phyloP scores from a whole-genome alignment of 2,888 invertebrate genomes.

The Rhopalosiphum nymphaeae region DNA sequence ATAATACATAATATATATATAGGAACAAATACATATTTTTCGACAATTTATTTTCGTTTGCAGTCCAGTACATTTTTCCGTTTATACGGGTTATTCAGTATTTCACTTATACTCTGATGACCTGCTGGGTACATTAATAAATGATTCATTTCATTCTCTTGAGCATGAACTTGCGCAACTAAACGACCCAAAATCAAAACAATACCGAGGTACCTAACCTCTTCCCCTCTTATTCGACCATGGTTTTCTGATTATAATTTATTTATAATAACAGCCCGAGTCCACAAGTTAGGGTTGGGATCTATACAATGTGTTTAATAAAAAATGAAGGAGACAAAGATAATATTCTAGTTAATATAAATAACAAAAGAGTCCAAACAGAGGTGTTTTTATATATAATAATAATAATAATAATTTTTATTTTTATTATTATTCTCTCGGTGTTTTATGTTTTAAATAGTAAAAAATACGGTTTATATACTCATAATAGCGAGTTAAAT shows the following conservation, averaged over 20 bases:
- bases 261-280: slow-evolving; percentile 41
- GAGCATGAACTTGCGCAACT: background rate
- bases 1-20: background rate
- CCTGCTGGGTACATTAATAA: slow-evolving; percentile 42
- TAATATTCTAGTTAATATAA: slow-evolving; percentile 9
- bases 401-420: background rate
- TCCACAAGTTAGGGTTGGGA: background rate
- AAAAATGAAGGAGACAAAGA: slow-evolving; percentile 12
- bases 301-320: slow-evolving; percentile 31
- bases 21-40: background rate
- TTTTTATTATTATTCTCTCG: background rate
- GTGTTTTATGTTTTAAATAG: background rate
- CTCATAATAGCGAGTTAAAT: background rate
- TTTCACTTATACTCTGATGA: slow-evolving; percentile 11
- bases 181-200: slow-evolving; percentile 54
- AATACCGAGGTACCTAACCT: slow-evolving; percentile 33
- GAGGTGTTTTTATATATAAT: background rate
- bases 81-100: background rate
- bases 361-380: slow-evolving; percentile 11
- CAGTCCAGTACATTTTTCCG: background rate
- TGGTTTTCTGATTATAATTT: slow-evolving; percentile 23
- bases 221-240: background rate
- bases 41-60: background rate
- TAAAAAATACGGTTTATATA: background rate
- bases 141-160: background rate